phyloP scores from a whole-genome alignment of 2,113 vertebrate species.

The Corythornis madagascariensis region DNA sequence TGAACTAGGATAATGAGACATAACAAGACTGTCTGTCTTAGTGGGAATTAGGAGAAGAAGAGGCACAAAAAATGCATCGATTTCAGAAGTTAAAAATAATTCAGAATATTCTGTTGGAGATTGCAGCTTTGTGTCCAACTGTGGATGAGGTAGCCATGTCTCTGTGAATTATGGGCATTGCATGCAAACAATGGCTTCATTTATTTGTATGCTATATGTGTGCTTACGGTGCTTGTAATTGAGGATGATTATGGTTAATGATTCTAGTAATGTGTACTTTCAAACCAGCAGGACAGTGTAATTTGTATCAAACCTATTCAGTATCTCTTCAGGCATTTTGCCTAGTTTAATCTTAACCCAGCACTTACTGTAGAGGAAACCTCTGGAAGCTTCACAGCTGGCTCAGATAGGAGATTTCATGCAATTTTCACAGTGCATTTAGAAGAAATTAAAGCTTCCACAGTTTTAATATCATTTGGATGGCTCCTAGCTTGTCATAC shows the following conservation, averaged over 20 bases:
- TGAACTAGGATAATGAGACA: not conserved
- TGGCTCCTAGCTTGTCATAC: not conserved
- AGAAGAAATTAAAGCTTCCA: conserved; percentile 40
- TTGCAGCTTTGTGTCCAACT: not conserved
- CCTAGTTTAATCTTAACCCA: conserved; percentile 67
- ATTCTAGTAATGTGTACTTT: conserved; percentile 85
- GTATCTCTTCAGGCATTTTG: conserved; percentile 80
- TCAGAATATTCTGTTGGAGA: not conserved
- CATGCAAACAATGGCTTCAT: conserved; percentile 65
- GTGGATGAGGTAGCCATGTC: conserved; percentile 1
- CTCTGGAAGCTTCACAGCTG: conserved; percentile 67
- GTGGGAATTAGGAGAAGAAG: not conserved
- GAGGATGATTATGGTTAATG: conserved; percentile 87
- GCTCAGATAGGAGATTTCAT: conserved; percentile 48
- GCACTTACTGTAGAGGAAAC: conserved; percentile 54
- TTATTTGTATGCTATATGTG: conserved; percentile 61
- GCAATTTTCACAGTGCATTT: not conserved
- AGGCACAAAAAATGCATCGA: not conserved
- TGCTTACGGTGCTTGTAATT: conserved; percentile 78
- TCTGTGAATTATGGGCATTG: conserved; percentile 51
- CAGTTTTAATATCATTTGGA: conserved; percentile 15
- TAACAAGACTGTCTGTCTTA: not conserved
- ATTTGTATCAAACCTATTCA: conserved; percentile 87
- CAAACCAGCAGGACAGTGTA: conserved; percentile 82
- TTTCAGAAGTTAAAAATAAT: conserved; percentile 47